Conservation (phyloP, 30 jellyfish, hydroid and myxozoan genomes). For the Turritopsis dohrnii region DNA sequence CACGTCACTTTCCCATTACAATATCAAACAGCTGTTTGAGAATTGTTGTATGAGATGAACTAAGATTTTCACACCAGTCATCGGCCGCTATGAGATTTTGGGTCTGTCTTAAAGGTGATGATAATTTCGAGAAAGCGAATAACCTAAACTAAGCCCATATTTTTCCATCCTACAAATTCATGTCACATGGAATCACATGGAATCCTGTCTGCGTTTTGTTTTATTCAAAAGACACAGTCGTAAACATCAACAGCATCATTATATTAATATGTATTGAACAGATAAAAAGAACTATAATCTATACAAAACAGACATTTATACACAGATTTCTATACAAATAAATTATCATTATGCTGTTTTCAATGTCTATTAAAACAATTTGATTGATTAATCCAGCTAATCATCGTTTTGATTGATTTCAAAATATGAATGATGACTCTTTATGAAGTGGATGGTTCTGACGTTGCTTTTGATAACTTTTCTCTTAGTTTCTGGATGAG, state of each 20-base stretch:
- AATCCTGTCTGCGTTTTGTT: neutral
- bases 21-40: no score
- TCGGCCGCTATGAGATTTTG: no score
- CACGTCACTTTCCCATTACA: no score
- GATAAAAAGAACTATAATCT: neutral
- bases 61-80: no score
- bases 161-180: neutral
- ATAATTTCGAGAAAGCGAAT: no score
- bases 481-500: neutral
- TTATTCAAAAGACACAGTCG: neutral
- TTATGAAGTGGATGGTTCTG: neutral
- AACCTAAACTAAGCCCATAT: neutral
- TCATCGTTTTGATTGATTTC: neutral
- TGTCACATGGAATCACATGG: neutral
- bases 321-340: neutral
- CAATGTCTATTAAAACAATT: neutral
- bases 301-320: neutral
- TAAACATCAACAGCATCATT: neutral
- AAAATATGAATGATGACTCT: neutral
- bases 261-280: neutral
- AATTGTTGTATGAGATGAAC: no score
- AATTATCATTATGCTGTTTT: neutral
- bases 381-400: neutral
- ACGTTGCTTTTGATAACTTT: neutral
- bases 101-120: no score